Base-by-base conservation (phyloP, 2,888 invertebrate species). In the Eucriotettix oculatus region DNA sequence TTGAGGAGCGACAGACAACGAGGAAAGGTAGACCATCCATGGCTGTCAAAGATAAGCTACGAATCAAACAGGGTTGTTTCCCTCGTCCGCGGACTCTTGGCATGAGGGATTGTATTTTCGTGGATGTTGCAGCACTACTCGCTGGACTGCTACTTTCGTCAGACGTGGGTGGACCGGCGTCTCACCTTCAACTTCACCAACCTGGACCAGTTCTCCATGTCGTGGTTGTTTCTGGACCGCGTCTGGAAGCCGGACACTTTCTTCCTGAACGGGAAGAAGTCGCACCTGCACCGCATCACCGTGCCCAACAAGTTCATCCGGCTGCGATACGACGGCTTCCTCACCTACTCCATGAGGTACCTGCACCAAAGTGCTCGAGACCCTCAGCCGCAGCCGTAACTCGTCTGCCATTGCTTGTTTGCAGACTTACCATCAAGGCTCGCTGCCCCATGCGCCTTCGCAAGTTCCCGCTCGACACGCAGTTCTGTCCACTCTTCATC, bases 181-280 rank as follows among this genome's bases (percentile, higher is more conserved):
- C 72, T 81, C 42, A 52, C 56, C 41, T 64, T 58, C 62, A n/a
- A 54, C 10, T 61, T 68, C 54, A 65, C 66, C 1, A 68, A 68
- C 10, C 58, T 68, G 40, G 66, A 69, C 9, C 72, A 72, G 63
- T 71, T 79, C 55, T 75, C 77, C 0, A 71, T 80, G 67, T 77
- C 77, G 54, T 78, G 78, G 71, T 72, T 76, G 42, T 78, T 80
- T 68, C 68, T 81, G 61, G 76, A 79, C 64, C 73, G 75, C 64
- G 76, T 81, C 14, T 81, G 81, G 81, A 78, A 77, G 64, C 80
- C 80, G 0, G 80, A 80, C 68, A 80, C 79, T 0, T 80, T 74
- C 66, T 76, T 79, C 67, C 69, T 76, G 62, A 79, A 79, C 66
- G 78, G 78, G 1, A 75, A 75, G 63, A 72, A 74, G 44, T 78